phyloP scores from a whole-genome alignment of 2,797 vertebrate species.

The Pangasius macronema region DNA sequence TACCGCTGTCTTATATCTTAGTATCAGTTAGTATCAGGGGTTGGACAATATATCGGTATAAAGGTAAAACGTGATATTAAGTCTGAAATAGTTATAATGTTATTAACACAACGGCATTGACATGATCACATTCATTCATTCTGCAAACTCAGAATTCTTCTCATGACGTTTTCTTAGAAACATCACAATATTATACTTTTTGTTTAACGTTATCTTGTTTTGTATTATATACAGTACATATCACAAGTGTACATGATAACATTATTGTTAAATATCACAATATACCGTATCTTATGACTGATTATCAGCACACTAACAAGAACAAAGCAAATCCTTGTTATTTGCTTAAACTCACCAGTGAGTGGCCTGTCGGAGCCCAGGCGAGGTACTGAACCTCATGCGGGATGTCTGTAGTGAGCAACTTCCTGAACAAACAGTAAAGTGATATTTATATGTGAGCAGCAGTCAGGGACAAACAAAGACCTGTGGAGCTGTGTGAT shows the following conservation, averaged over 20 bases:
- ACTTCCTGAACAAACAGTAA: constrained; percentile 68
- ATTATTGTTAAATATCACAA: background rate
- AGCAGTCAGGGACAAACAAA: background rate
- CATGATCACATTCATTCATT: background rate
- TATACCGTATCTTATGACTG: background rate
- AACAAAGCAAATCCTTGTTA: background rate
- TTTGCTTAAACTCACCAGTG: constrained; percentile 80
- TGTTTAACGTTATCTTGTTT: too few relatives aligned
- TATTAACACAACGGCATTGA: background rate
- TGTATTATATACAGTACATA: background rate
- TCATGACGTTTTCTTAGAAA: background rate
- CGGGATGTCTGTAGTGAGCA: constrained; percentile 78
- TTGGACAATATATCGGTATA: background rate
- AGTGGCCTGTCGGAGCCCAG: constrained; percentile 88
- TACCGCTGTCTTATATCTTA: background rate
- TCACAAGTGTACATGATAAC: background rate
- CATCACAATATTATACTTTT: background rate
- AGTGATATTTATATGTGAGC: background rate
- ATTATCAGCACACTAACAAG: background rate
- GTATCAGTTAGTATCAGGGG: background rate
- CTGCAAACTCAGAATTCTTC: too few relatives aligned
- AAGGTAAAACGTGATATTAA: background rate
- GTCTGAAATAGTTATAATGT: background rate
- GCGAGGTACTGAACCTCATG: constrained; percentile 84
- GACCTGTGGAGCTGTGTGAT: background rate